Evolutionary conservation across 2,888 invertebrate genomes (phyloP), one percentile per base, ranked within the genome.

Genomic region (Melanchra persicariae): DNA sequence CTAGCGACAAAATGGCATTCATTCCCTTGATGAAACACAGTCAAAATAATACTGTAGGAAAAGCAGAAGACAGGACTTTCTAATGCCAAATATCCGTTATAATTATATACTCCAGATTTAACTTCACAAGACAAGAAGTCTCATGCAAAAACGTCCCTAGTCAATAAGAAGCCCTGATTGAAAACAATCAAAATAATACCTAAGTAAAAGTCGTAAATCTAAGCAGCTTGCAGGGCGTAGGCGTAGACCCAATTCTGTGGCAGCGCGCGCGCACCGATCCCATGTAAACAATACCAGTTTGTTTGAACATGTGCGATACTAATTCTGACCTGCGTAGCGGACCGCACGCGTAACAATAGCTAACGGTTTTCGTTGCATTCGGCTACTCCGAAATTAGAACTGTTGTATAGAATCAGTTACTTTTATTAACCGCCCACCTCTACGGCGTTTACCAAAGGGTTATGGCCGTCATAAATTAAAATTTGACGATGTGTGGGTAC

Each of bases 271-370:
- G 86, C 86, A 82, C 87, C 84, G 80, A 83, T 74, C 81, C 85
- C 88, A 84, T 88, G 92, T 95, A 95, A 96, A 96, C 95, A 95
- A 93, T 92, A 88, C 89, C 85, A 86, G 92, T 92, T 93, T 95
- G 94, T 95, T 95, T 95, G 91, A 92, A 94, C 95, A 95, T 95
- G 93, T 96, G 95, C 91, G 92, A 92, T 94, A 94, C 95, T 95
- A 95, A 95, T 93, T 96, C 91, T 93, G 95, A 94, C 93, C 93
- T 90, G 93, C 87, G 86, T 85, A 87, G 87, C 89, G 88, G 92
- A 88, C 92, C 92, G 92, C 92, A 91, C 89, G 89, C 88, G 85
- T 87, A 92, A 95, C 95, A 94, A 95, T 95, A 91, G 93, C 92
- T 95, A 95, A 95, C 96, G 94, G 95, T 89, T 92, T 92, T 91